Conservation (phyloP, 1,140 invertebrate species). For the Drosophila trapezifrons region DNA sequence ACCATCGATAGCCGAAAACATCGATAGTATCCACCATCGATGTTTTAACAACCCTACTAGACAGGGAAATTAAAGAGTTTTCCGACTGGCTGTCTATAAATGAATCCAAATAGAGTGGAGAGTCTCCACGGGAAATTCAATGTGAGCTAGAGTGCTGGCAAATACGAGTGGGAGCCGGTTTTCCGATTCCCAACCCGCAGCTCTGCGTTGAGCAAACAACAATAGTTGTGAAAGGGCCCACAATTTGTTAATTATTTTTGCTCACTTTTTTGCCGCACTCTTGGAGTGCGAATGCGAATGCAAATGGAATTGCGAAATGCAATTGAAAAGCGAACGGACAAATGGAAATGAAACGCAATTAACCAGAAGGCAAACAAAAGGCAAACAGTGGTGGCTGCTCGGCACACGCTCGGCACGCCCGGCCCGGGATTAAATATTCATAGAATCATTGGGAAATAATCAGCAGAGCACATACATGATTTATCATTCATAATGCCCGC, state of each 20-base stretch:
- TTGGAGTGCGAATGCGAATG: background rate
- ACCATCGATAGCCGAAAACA: too few species aligned
- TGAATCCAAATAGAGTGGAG: too few species aligned
- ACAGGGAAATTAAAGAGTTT: too few species aligned
- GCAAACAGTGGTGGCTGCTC: background rate
- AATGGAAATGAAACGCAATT: constrained; percentile 32
- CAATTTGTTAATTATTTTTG: constrained; percentile 24
- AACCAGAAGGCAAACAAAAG: constrained; percentile 22
- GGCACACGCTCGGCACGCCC: too few species aligned
- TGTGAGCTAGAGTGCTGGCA: too few species aligned
- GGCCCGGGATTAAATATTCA: constrained; percentile 53
- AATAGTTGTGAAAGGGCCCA: constrained; percentile 6
- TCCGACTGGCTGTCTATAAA: too few species aligned
- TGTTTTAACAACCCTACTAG: too few species aligned
- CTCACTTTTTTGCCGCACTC: background rate
- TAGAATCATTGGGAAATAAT: constrained; percentile 36
- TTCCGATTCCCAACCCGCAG: background rate
- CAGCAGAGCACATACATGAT: background rate
- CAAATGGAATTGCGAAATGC: background rate
- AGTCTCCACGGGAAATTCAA: too few species aligned
- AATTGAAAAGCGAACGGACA: constrained; percentile 3
- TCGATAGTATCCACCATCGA: too few species aligned
- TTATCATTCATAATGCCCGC: too few species aligned
- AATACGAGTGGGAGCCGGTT: too few species aligned
- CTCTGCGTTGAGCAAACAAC: background rate